Evolutionary conservation across 2,113 vertebrate species (phyloP), one percentile per base, ranked within the genome.

Genomic region (Corythornis cristatus): DNA sequence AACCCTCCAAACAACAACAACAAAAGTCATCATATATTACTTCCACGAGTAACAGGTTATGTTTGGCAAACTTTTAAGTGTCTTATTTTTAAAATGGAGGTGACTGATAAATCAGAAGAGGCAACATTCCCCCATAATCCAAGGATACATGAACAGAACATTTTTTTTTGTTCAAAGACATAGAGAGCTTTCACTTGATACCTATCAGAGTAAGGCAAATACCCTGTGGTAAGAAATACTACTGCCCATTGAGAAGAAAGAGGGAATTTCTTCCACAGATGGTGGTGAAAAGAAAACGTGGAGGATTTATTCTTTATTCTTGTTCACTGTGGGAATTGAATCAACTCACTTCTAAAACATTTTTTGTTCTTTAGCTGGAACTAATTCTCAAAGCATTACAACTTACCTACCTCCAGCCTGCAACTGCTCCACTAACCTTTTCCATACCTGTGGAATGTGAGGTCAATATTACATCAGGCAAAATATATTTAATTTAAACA

Each of bases 331-430:
- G 91, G 92, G 94, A 97, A 97, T 11, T 9, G 94, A 87, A 89
- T 76, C 54, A 67, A 68, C 77, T 93, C 95, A 94, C 91, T 97
- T 95, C 68, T 78, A 97, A 96, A 97, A 95, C 89, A 89, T 88
- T 96, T 95, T 95, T 94, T 91, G 35, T 96, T 95, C 97, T 96
- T 97, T 98, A 97, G 96, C 62, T 77, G 33, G 61, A 90, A 98
- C 97, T 7, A 37, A 97, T 97, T 96, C 90, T 89, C 93, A 94
- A 95, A 97, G 94, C 93, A 95, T 96, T 95, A 92, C 84, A 93
- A 96, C 94, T 92, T 35, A 10, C 70, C 89, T 87, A 95, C 83
- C 94, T 93, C 64, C 74, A 96, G 66, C 51, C 71, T 83, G 29
- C 56, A 94, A 82, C 35, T 8, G 33, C 88, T 95, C 46, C 62